Evolutionary conservation across 2,888 invertebrate species (phyloP).

Genomic region (Lochmaea crataegi): DNA sequence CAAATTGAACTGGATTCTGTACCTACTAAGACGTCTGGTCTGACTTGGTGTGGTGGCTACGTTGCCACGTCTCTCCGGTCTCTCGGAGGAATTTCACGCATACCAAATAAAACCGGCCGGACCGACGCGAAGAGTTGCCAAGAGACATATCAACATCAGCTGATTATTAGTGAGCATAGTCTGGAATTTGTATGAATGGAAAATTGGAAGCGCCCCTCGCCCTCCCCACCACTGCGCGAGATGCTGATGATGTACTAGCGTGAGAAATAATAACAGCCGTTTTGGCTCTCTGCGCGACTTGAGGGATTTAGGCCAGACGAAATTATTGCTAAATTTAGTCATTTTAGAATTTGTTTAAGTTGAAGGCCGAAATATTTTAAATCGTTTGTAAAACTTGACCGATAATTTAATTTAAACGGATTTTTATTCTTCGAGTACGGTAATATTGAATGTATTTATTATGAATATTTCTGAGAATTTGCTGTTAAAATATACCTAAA

Average conservation of each 20-base stretch:
- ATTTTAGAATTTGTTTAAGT: slow-evolving; percentile 1
- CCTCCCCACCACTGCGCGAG: slow-evolving; percentile 11
- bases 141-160: slow-evolving; percentile 34
- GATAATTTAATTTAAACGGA: background rate
- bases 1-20: slow-evolving; percentile 1
- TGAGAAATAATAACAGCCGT: slow-evolving; percentile 30
- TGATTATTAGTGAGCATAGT: slow-evolving; percentile 30
- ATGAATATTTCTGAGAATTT: too few species aligned
- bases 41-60: slow-evolving; percentile 11
- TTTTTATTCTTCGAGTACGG: background rate
- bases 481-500: too few species aligned
- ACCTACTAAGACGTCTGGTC: slow-evolving; percentile 6
- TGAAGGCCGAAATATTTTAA: background rate
- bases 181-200: slow-evolving; percentile 36
- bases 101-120: slow-evolving; percentile 23
- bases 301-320: slow-evolving; percentile 18
- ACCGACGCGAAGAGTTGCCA: slow-evolving; percentile 18
- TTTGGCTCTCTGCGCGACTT: slow-evolving; percentile 10
- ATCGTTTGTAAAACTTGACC: slow-evolving; percentile 2
- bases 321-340: slow-evolving; percentile 4
- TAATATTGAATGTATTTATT: background rate
- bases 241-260: slow-evolving; percentile 29
- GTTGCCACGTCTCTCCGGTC: slow-evolving; percentile 17
- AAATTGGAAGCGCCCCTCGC: slow-evolving; percentile 24
- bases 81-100: slow-evolving; percentile 20